Percentiles rank a stretch among this genome's conserved stretches.
Conservation (phyloP, 2,113 vertebrate genomes). For the Zosterops pallidus region DNA sequence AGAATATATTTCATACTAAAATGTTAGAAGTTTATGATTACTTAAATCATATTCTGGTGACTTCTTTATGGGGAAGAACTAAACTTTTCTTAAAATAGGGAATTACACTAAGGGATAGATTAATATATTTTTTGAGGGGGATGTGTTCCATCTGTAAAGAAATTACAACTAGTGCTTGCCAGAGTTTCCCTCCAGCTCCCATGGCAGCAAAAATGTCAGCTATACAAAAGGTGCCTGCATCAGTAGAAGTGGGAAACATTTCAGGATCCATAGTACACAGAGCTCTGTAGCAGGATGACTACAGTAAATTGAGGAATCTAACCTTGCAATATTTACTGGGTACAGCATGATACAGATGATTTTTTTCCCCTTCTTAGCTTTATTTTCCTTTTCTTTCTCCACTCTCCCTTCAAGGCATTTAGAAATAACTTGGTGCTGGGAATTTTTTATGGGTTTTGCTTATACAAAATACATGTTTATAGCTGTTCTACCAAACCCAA, state of each 20-base stretch:
- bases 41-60: not conserved
- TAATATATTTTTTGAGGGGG: not conserved
- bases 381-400: not conserved
- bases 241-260: not conserved
- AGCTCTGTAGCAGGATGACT: not conserved
- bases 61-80: not conserved
- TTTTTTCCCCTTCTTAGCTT: not conserved
- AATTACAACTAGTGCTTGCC: not conserved
- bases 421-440: not conserved
- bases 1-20: not conserved
- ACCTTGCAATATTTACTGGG: not conserved
- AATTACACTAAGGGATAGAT: not conserved
- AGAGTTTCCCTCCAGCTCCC: not conserved
- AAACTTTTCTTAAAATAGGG: not conserved
- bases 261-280: not conserved
- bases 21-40: not conserved
- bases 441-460: not conserved
- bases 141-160: not conserved
- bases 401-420: not conserved
- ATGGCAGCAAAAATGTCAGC: not conserved
- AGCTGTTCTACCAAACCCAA: not conserved
- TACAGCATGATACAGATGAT: not conserved
- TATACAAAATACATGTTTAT: not conserved
- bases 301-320: not conserved
- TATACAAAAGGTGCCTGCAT: accelerated